A percentile compares a stretch with the other conserved stretches of the same genome.
phyloP scores from a whole-genome alignment of 2,888 invertebrate genomes.

The Gastrophysa polygoni region DNA sequence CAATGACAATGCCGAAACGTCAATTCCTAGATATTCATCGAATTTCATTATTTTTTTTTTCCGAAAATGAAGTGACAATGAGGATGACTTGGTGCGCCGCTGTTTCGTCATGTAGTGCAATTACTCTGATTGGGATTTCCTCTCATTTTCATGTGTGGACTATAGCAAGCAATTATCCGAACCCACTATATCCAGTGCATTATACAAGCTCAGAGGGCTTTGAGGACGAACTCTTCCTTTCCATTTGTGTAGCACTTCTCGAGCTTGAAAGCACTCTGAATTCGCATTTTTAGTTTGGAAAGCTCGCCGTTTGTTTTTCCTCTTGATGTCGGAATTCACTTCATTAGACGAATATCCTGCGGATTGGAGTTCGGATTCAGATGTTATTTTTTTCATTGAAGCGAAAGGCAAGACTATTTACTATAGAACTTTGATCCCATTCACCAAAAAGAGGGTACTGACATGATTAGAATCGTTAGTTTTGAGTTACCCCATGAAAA shows the following conservation, averaged over 20 bases:
- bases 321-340: not conserved
- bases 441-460: too few relatives aligned
- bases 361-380: not conserved
- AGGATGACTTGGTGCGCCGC: conserved; percentile 5
- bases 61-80: too few relatives aligned
- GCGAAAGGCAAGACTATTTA: too few relatives aligned
- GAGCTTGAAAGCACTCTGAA: not conserved
- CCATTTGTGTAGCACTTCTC: not conserved
- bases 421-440: too few relatives aligned
- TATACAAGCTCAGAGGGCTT: not conserved
- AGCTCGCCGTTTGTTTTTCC: not conserved
- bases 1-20: too few relatives aligned
- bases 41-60: too few relatives aligned
- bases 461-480: too few relatives aligned
- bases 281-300: not conserved
- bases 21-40: too few relatives aligned
- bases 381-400: not conserved
- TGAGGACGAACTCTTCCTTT: not conserved
- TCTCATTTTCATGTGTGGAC: conserved; percentile 33
- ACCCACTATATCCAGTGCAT: not conserved
- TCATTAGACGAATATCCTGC: not conserved
- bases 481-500: too few relatives aligned
- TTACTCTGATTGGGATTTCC: conserved; percentile 48
- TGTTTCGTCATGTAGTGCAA: conserved; percentile 39
- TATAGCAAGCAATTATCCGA: conserved; percentile 37